Base-by-base conservation (phyloP, 2,113 vertebrate genomes). In the Peromyscus polionotus region DNA sequence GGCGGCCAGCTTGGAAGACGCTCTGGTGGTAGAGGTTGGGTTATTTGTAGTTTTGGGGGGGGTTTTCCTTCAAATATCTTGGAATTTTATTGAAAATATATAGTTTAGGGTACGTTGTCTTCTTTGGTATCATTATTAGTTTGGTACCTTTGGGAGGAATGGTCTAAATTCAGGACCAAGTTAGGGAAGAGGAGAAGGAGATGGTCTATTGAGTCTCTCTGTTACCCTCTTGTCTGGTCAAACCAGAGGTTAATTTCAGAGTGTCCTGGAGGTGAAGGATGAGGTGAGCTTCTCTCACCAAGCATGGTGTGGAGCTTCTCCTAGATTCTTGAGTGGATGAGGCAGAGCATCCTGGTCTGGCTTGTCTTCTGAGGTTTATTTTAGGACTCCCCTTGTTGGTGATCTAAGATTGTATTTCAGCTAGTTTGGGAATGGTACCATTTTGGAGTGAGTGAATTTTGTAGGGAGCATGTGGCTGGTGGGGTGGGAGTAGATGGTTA, bases 1-100 rank as follows among this genome's bases (percentile, higher is more conserved):
- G 4, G 89, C 87, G 22, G 98, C 72, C 12, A 42, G 63, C 81
- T 95, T 73, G 80, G 97, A 95, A 96, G 97, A 92, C 59, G 20
- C 87, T 39, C 96, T 89, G 95, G 96, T 97, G 84, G 91, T 96
- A 96, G 97, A 97, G 97, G 97, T 98, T 97, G 96, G 94, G 95
- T 93, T 96, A 10, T 95, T 85, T 90, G 91, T 95, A 90, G 87
- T 26, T 90, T 59, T 28, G 73, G 65, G 33, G 3, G 90, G 65
- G 3, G 3, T 79, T 96, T 95, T 93, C 76, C 88, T 93, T 93
- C 68, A 85, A 57, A 1, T 93, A n/a, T 83, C 79, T 94, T 85
- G 84, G 87, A 54, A 65, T 90, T 80, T 67, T 24, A 51, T 83
- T 85, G 70, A 76, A 72, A 68, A 83, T 83, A 24, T 7, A 2